Evolutionary conservation across 2,797 vertebrate genomes (phyloP), one percentile per base, ranked within the genome.

Genomic region (Octomys mimax): DNA sequence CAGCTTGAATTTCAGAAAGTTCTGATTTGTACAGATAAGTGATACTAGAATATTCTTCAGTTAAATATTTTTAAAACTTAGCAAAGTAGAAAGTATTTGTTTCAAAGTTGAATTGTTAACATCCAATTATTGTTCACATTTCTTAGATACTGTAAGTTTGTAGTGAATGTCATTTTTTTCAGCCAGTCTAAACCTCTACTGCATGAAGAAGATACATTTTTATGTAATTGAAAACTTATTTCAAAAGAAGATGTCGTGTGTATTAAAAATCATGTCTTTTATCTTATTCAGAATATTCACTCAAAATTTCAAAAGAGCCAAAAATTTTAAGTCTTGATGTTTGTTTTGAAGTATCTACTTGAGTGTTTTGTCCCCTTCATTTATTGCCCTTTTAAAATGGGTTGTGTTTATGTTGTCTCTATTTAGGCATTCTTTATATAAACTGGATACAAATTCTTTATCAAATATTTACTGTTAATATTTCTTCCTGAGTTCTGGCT

Each of bases 321-420:
- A 12, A 39, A 31, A 57, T 39, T 93, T 80, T 59, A 88, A 81
- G 70, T 7, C 62, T 89, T 89, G 5, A 70, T 68, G 39, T 81
- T 91, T 90, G 59, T 92, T 96, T 93, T 82, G 36, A 97, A 92
- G 36, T 92, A 22, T n/a, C 18, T 88, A n/a, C 68, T 95, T 57
- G 73, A 59, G 6, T 73, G 42, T 62, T 94, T 68, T 71, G 11
- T 24, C 24, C 61, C 7, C 61, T 62, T 62, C 36, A 70, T 36
- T 70, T 19, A 70, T n/a, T 70, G 7, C 46, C n/a, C n/a, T 87
- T 94, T 91, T 79, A 68, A 97, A 92, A 84, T 79, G 49, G 26
- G 1, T 73, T 85, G 1, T 85, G 14, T 79, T 90, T 92, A 64
- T 95, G 36, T 93, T 70, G 16, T 93, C 26, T 93, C 73, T 87